Base-by-base conservation (phyloP, 2,113 vertebrate genomes). In the Ranitomeya variabilis region DNA sequence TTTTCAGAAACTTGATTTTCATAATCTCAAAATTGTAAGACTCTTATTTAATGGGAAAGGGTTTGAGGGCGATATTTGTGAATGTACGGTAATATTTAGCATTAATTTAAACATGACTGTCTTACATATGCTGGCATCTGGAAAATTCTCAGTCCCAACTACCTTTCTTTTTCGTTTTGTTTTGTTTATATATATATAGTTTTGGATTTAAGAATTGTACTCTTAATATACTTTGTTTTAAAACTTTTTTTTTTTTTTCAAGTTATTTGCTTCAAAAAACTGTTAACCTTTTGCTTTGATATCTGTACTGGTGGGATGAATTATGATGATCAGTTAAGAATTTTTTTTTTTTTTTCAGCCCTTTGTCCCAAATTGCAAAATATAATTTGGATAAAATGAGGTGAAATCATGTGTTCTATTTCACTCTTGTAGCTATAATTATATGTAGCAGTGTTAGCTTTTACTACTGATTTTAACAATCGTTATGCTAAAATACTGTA, bases 401-500 rank as follows among this genome's bases (percentile, higher is more conserved):
- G 95, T 96, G 96, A 96, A 94, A 95, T 97, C 97, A 60, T 92
- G 95, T 93, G 92, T 96, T 95, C 94, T 95, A 95, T 97, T 96
- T 96, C 96, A 96, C 96, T 95, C 94, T 95, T 95, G 95, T 97
- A 97, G 96, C 95, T 96, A 93, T 94, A 92, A 93, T 83, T 52
- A 95, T 94, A 90, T 97, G 97, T 96, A 96, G 93, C 95, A 96
- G 95, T 96, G 93, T 96, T 96, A 96, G 95, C 94, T 95, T 95
- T 95, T 96, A 97, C 96, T 96, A 96, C 96, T 97, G 96, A 97
- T 95, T 45, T 96, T 96, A 96, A 97, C 95, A 96, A 92, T 94
- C 94, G 92, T 93, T 95, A 93, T 95, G 95, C 94, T 95, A 92
- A 95, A 95, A 92, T 96, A 45, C 37, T 45, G 37, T 45, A 93